These are phyloP conservation scores for Timema cristinae DNA, from an alignment of 2,888 invertebrate genomes.

Conservation along the genomic window DNA sequence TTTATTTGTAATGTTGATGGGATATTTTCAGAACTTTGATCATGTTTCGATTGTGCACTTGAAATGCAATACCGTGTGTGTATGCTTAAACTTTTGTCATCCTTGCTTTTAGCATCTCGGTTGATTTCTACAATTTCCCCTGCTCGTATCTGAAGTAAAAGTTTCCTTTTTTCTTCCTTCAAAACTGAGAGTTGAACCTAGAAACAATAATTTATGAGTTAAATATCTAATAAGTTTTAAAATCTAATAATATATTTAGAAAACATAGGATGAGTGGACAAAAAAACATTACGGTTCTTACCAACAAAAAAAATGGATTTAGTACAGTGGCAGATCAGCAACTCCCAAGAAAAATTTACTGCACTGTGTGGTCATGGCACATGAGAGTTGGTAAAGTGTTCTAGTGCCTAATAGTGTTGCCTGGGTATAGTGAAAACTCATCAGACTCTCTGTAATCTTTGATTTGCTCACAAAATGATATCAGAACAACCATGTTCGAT, in stretches of 20 bases:
- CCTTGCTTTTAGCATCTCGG: background rate
- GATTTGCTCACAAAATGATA: too few species aligned
- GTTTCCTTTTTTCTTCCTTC: conserved; percentile 66
- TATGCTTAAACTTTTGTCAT: too few species aligned
- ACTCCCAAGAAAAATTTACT: background rate
- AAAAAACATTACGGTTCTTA: background rate
- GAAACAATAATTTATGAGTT: conserved; percentile 26
- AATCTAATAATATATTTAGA: background rate
- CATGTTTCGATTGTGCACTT: too few species aligned
- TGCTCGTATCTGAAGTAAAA: conserved; percentile 48
- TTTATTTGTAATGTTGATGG: too few species aligned
- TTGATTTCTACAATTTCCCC: conserved; percentile 27
- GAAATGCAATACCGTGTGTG: too few species aligned
- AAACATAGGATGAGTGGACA: background rate
- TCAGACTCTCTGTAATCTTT: too few species aligned
- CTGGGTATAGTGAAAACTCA: too few species aligned
- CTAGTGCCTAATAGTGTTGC: too few species aligned
- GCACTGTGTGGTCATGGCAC: too few species aligned
- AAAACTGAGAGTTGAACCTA: conserved; percentile 59
- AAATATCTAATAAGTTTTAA: conserved; percentile 8
- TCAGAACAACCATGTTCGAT: too few species aligned
- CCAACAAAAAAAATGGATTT: background rate
- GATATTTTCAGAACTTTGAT: too few species aligned
- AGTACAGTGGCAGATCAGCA: background rate
- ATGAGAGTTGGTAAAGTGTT: too few species aligned